Conservation (phyloP, 2,797 vertebrate species). For the Propithecus deckenii region DNA sequence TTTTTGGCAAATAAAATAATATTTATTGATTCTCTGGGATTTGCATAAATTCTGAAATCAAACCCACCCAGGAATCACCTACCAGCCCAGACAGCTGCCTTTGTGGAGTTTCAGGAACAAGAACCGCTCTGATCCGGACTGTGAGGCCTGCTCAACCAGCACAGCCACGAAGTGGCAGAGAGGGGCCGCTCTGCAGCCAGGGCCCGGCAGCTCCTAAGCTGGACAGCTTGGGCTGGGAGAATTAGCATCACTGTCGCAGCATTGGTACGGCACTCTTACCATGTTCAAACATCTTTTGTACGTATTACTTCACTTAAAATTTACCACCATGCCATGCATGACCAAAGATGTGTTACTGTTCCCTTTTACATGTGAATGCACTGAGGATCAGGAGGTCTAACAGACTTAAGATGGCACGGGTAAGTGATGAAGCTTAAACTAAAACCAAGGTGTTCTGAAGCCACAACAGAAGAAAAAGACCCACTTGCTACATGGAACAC, state of each 20-base stretch:
- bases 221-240: neutral
- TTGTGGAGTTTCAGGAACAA: neutral
- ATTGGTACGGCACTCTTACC: neutral
- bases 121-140: neutral
- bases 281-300: neutral
- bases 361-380: neutral
- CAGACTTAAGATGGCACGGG: neutral
- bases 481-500: neutral
- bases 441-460: neutral
- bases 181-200: neutral
- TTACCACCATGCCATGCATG: neutral
- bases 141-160: neutral
- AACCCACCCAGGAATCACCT: neutral
- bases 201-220: fast-evolving
- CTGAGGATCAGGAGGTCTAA: neutral
- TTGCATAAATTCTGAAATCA: neutral
- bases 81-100: neutral
- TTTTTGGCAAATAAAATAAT: neutral
- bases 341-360: neutral
- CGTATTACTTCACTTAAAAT: neutral
- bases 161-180: neutral
- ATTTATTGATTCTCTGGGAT: neutral
- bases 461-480: neutral
- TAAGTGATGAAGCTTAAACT: neutral
- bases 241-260: neutral